Evolutionary conservation across 2,797 vertebrate genomes (phyloP).

Genomic region (Myotis vivesi): DNA sequence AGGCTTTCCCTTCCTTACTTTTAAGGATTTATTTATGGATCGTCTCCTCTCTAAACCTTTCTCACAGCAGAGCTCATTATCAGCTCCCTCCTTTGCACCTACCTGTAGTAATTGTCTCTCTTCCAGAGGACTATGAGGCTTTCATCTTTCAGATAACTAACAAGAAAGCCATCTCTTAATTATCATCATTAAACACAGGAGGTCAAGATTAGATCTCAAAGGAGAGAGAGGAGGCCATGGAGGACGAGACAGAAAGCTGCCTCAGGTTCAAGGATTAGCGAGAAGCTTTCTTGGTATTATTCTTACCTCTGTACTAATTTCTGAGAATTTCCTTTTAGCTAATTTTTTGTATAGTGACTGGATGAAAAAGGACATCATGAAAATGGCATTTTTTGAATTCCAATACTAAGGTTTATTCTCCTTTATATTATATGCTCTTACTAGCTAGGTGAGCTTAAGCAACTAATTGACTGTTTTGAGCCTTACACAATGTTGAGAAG

Average conservation of each 20-base stretch:
- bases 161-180: background rate
- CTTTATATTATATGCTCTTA: background rate
- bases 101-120: background rate
- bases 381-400: background rate
- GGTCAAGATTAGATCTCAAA: background rate
- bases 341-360: background rate
- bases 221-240: background rate
- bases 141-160: background rate
- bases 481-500: background rate
- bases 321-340: background rate
- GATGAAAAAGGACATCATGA: background rate
- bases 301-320: background rate
- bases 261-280: background rate
- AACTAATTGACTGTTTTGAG: background rate
- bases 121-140: background rate
- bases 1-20: background rate
- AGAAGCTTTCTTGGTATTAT: background rate
- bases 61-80: background rate
- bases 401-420: background rate
- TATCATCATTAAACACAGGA: background rate
- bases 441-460: background rate
- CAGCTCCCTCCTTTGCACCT: background rate
- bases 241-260: background rate
- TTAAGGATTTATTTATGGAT: background rate
- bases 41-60: background rate